Conservation (phyloP, 2,797 vertebrate species). For the Uromys caudimaculatus region DNA sequence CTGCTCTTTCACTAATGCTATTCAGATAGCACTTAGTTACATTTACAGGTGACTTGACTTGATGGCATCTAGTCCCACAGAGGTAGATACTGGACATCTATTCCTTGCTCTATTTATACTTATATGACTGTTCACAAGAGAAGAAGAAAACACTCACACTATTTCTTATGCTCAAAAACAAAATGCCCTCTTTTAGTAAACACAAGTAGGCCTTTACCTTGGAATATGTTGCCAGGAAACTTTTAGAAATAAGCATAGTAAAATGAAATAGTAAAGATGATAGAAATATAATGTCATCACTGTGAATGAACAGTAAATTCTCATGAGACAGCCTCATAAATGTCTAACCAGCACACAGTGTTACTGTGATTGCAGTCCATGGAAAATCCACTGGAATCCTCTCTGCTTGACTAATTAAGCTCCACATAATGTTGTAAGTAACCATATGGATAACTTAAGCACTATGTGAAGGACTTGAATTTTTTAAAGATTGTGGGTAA, state of each 20-base stretch:
- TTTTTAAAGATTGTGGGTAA: background rate
- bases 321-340: background rate
- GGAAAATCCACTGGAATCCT: background rate
- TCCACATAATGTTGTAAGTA: background rate
- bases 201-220: background rate
- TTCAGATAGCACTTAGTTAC: background rate
- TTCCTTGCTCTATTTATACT: background rate
- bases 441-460: conserved; percentile 3
- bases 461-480: background rate
- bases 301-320: background rate
- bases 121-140: background rate
- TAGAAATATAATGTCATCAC: background rate
- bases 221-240: background rate
- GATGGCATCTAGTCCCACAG: background rate
- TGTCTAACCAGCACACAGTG: background rate
- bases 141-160: background rate
- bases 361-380: background rate
- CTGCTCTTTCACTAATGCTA: background rate
- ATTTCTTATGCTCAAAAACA: background rate
- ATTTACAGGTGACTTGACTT: background rate
- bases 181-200: conserved; percentile 34
- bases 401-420: conserved; percentile 12
- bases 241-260: conserved; percentile 10
- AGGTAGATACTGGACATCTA: background rate
- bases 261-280: conserved; percentile 15